Conservation (phyloP, 2,113 vertebrate genomes). For the Anas platyrhynchos region DNA sequence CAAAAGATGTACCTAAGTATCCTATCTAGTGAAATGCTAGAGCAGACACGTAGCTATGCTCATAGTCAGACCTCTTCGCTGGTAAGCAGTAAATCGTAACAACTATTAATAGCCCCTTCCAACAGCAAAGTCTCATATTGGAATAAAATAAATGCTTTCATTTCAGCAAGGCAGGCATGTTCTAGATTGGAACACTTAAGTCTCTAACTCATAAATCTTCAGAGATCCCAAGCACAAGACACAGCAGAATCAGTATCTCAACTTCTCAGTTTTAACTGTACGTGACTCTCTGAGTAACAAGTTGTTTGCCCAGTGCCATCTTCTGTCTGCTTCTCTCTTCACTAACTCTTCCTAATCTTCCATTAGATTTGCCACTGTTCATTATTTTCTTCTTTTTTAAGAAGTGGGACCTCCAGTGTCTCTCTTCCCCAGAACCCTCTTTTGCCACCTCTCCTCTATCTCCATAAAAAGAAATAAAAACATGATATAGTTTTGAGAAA, state of each 20-base stretch:
- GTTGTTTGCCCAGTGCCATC: not conserved
- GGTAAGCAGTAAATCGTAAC: not conserved
- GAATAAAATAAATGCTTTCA: not conserved
- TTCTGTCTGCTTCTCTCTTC: not conserved
- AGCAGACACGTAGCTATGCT: not conserved
- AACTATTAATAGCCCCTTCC: fast-evolving
- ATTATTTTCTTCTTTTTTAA: not conserved
- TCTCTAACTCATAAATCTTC: not conserved
- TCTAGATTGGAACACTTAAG: not conserved
- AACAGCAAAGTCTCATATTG: too few species aligned
- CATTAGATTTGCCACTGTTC: not conserved
- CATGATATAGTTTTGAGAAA: not conserved
- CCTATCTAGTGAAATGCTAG: fast-evolving
- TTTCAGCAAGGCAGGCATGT: not conserved
- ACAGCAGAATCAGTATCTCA: fast-evolving
- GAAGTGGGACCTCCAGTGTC: not conserved
- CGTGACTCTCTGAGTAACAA: not conserved
- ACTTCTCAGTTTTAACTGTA: not conserved
- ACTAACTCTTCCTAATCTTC: not conserved
- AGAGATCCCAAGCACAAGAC: not conserved
- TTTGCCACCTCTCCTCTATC: not conserved
- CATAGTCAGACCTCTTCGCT: fast-evolving
- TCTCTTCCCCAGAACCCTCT: not conserved
- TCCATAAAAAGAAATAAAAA: not conserved
- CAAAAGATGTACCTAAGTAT: fast-evolving